phyloP scores from a whole-genome alignment of 2,888 invertebrate species.

The Caenorhabditis japonica region DNA sequence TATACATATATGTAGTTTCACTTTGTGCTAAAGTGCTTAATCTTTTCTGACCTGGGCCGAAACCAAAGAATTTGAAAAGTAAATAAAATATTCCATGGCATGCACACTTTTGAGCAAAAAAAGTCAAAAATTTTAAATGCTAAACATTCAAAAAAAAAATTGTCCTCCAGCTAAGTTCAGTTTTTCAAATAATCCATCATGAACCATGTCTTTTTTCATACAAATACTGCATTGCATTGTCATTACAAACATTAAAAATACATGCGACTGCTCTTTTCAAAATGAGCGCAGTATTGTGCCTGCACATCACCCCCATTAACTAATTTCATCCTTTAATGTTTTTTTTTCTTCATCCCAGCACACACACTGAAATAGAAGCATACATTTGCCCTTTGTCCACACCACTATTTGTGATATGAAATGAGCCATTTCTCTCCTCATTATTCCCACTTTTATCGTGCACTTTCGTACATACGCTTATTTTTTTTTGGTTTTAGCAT shows the following conservation, averaged over 20 bases:
- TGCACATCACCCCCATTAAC: constrained; percentile 48
- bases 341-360: constrained; percentile 25
- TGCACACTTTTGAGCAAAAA: too few relatives aligned
- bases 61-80: too few relatives aligned
- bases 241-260: constrained; percentile 36
- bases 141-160: too few relatives aligned
- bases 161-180: too few relatives aligned
- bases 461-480: neutral
- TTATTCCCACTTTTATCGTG: constrained; percentile 9
- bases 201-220: too few relatives aligned
- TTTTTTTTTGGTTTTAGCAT: constrained; percentile 15
- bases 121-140: too few relatives aligned
- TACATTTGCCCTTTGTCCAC: constrained; percentile 31
- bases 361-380: constrained; percentile 4
- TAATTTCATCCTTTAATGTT: constrained; percentile 50
- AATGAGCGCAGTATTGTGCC: constrained; percentile 27
- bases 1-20: too few relatives aligned
- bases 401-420: constrained; percentile 31
- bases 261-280: constrained; percentile 19
- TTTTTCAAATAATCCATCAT: too few relatives aligned
- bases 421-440: neutral
- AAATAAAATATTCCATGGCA: too few relatives aligned
- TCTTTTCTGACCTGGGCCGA: too few relatives aligned
- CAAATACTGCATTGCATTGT: too few relatives aligned
- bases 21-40: too few relatives aligned